phyloP scores from a whole-genome alignment of 2,797 vertebrate species.

The Catharus ustulatus region DNA sequence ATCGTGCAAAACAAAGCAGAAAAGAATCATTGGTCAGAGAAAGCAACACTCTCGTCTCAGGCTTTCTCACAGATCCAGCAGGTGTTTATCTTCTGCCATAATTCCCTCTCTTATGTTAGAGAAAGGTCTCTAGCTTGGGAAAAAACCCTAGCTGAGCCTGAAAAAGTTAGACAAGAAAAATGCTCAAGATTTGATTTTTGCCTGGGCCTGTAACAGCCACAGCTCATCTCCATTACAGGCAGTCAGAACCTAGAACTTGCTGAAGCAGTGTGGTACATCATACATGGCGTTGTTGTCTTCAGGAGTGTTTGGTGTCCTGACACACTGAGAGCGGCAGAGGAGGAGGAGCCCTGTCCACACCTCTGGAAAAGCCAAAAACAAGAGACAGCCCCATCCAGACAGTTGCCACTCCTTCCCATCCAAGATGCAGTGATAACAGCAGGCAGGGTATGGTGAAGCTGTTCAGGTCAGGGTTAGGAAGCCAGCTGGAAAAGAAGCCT shows the following conservation, averaged over 20 bases:
- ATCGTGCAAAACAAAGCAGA: too few relatives aligned
- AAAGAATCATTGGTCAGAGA: too few relatives aligned
- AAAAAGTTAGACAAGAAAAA: too few relatives aligned
- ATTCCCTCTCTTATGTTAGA: too few relatives aligned
- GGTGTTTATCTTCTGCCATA: too few relatives aligned
- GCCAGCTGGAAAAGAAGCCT: background rate
- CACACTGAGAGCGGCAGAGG: background rate
- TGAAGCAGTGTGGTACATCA: background rate
- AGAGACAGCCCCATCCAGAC: background rate
- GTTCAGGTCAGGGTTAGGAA: background rate
- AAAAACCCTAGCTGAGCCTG: too few relatives aligned
- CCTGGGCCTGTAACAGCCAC: too few relatives aligned
- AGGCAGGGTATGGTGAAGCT: background rate
- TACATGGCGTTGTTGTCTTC: background rate
- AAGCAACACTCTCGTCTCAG: too few relatives aligned
- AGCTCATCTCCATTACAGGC: background rate
- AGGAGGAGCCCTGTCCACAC: background rate
- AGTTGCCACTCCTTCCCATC: background rate
- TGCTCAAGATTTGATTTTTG: too few relatives aligned
- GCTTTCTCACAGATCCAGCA: too few relatives aligned
- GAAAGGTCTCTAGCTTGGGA: too few relatives aligned
- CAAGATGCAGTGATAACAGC: fast-evolving
- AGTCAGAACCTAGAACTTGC: background rate
- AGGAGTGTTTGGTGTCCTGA: background rate
- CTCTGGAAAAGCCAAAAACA: background rate